Conservation (phyloP, 2,888 invertebrate species). For the Luffia ferchaultella region DNA sequence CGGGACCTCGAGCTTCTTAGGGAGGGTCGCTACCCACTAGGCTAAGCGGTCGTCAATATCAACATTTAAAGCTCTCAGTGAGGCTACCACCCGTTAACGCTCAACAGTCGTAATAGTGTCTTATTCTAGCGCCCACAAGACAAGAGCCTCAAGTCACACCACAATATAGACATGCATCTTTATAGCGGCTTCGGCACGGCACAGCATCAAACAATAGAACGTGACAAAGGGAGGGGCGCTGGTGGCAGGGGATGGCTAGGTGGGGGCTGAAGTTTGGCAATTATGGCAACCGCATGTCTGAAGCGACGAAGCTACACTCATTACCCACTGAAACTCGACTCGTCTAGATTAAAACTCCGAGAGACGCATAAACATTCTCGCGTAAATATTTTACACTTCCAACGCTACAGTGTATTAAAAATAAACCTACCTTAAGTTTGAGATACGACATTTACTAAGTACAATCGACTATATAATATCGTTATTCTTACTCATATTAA, state of each 20-base stretch:
- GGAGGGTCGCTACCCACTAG: too few species aligned
- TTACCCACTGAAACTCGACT: slow-evolving; percentile 55
- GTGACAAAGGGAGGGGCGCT: slow-evolving; percentile 34
- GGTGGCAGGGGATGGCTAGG: slow-evolving; percentile 30
- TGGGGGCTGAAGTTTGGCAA: slow-evolving; percentile 58
- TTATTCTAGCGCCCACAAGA: not conserved
- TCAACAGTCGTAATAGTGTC: too few species aligned
- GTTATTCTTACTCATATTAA: too few species aligned
- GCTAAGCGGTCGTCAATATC: too few species aligned
- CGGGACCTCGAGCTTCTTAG: too few species aligned
- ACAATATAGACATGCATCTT: not conserved
- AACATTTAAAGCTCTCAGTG: not conserved
- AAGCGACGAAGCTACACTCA: slow-evolving; percentile 60
- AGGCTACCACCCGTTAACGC: too few species aligned
- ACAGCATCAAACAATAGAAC: slow-evolving; percentile 43
- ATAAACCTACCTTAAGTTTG: too few species aligned
- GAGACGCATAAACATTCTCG: slow-evolving; percentile 23
- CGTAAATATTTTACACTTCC: too few species aligned
- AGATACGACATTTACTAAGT: too few species aligned
- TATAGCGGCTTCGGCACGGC: not conserved
- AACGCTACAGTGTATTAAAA: too few species aligned
- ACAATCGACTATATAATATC: too few species aligned
- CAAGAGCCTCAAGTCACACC: not conserved
- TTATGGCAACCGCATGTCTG: slow-evolving; percentile 64
- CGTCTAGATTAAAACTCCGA: slow-evolving; percentile 57